Base-by-base conservation (phyloP, 2,113 vertebrate genomes). In the mouse (Mus musculus) region DNA sequence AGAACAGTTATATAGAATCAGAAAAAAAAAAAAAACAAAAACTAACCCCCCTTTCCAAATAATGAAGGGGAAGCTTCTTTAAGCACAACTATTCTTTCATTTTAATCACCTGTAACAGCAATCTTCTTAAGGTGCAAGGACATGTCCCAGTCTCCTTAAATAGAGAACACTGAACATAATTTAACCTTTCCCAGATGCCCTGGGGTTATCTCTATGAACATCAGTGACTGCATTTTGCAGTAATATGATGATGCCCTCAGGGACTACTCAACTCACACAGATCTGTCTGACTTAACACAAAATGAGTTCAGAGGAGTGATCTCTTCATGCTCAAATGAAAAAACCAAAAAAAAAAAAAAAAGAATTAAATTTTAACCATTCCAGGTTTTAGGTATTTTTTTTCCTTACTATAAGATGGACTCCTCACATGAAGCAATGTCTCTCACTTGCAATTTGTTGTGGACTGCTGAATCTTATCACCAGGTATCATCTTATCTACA, bases 171-270 rank as follows among this genome's bases (percentile, higher is more conserved):
- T 17, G 88, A 86, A 49, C 39, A 71, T 61, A 69, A 92, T 71
- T 56, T 76, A 95, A 90, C 90, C 92, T 97, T 94, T 90, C 72
- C 52, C 91, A 49, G 30, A 24, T 81, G 59, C 90, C 95, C 92
- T 30, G n/a, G 49, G 75, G 85, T 95, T 85, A 96, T 93, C 59
- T 6, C 12, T 19, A 19, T 56, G 26, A 95, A 88, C 39, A 17
- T 82, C 80, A 84, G 67, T n/a, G 17, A 12, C 80, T 89, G 71
- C 93, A 69, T 88, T 96, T 88, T 86, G 85, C 92, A 77, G 17
- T 75, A 69, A 92, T 54, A 88, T 6, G 88, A 90, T 30, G n/a
- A 92, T 65, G 33, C 24, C 59, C 67, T 67, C 1, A 0, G 93
- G 92, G 52, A 81, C 5, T 1, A 42, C 42, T 13, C n/a, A 95